A percentile compares a stretch with the other conserved stretches of the same genome.
Evolutionary conservation across 2,113 vertebrate genomes (phyloP).

Genomic region (Anser brachyrhynchus): DNA sequence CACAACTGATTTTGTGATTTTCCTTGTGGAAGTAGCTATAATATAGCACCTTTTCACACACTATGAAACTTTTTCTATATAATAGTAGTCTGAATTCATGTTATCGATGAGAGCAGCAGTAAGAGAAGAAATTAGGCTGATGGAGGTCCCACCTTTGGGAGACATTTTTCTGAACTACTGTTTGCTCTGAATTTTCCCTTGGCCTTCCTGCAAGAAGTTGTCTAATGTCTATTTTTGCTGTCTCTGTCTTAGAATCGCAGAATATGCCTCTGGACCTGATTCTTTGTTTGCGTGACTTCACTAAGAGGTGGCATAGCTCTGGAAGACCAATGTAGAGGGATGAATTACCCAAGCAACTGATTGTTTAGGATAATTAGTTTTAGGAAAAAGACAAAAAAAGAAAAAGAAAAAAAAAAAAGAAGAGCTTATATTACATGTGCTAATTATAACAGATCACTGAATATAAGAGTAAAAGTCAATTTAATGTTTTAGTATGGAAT

Average conservation of each 20-base stretch:
- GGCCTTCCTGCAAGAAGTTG: neutral
- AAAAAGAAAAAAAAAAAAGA: neutral
- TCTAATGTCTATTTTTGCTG: neutral
- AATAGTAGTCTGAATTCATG: neutral
- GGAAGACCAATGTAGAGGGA: neutral
- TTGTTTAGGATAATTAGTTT: slow-evolving; percentile 6
- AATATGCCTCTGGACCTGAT: neutral
- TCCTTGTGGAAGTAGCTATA: neutral
- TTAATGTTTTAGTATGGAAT: slow-evolving; percentile 18
- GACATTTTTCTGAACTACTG: neutral
- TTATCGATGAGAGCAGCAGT: neutral
- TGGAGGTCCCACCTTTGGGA: neutral
- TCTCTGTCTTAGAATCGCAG: neutral
- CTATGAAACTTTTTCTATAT: neutral
- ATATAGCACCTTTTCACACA: neutral
- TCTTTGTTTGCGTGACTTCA: neutral
- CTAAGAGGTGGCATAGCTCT: neutral
- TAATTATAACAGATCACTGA: slow-evolving; percentile 9
- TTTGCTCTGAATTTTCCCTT: neutral
- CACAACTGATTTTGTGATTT: neutral
- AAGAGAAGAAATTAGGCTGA: neutral
- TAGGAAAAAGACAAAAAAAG: neutral
- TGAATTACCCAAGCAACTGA: neutral
- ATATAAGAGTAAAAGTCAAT: slow-evolving; percentile 23
- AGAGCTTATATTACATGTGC: neutral